phyloP scores from a whole-genome alignment of 2,888 invertebrate genomes.

The Apocheima hispidaria region DNA sequence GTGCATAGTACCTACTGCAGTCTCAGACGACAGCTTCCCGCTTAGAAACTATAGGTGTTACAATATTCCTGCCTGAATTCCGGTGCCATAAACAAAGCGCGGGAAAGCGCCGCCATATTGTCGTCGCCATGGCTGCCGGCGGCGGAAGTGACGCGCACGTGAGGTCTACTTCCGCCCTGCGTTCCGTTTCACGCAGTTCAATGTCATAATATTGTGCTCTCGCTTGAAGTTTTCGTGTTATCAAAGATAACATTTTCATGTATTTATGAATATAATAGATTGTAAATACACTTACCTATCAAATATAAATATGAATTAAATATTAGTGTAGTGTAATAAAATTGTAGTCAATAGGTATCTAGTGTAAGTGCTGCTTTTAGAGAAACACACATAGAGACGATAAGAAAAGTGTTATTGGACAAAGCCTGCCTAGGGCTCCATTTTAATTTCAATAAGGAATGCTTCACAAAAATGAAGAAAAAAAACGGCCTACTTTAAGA shows the following conservation, averaged over 20 bases:
- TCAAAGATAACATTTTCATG: background rate
- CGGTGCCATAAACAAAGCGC: constrained; percentile 61
- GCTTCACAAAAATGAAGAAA: too few relatives aligned
- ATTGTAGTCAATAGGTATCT: too few relatives aligned
- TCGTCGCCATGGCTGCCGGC: constrained; percentile 76
- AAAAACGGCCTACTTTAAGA: too few relatives aligned
- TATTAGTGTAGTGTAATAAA: too few relatives aligned
- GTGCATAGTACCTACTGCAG: too few relatives aligned
- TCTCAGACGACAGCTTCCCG: background rate
- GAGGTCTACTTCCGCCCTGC: constrained; percentile 77
- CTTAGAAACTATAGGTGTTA: constrained; percentile 50
- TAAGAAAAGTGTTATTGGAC: too few relatives aligned
- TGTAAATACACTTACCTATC: too few relatives aligned
- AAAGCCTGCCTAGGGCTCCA: too few relatives aligned
- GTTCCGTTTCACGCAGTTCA: constrained; percentile 82
- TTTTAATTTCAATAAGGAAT: too few relatives aligned
- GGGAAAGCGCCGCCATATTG: constrained; percentile 80
- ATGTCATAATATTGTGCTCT: constrained; percentile 73
- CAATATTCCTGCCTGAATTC: constrained; percentile 49
- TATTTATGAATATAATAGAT: background rate
- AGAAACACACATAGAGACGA: too few relatives aligned
- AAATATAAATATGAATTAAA: background rate
- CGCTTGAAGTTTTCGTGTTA: constrained; percentile 45
- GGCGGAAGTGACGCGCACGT: constrained; percentile 83
- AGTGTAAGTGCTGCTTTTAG: too few relatives aligned